These are phyloP conservation scores for Entelurus aequoreus DNA, from an alignment of 2,113 vertebrate species.

Conservation along the genomic window DNA sequence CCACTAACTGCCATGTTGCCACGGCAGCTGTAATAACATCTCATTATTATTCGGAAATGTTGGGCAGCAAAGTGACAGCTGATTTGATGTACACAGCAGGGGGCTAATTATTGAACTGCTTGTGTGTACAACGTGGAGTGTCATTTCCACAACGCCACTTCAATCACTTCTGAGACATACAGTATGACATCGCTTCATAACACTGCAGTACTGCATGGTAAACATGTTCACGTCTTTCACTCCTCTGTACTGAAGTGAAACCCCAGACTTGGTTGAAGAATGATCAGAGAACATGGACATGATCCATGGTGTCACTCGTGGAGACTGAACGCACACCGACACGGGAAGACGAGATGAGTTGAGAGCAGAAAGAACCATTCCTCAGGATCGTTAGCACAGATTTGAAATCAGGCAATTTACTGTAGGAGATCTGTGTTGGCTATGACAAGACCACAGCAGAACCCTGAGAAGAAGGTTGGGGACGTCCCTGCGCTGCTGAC, in stretches of 20 bases:
- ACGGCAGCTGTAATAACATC: constrained; percentile 10
- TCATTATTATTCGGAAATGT: constrained; percentile 18
- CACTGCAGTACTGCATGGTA: neutral
- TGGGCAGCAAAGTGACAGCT: neutral
- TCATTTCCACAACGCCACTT: too few relatives aligned
- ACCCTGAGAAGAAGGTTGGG: too few relatives aligned
- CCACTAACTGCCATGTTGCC: constrained; percentile 7
- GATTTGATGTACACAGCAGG: constrained; percentile 3
- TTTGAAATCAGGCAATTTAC: too few relatives aligned
- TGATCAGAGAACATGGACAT: neutral
- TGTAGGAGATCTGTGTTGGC: too few relatives aligned
- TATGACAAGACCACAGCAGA: too few relatives aligned
- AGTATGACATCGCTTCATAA: too few relatives aligned
- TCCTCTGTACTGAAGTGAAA: neutral
- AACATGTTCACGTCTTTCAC: neutral
- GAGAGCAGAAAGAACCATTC: too few relatives aligned
- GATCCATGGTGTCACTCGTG: neutral
- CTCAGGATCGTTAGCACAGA: too few relatives aligned
- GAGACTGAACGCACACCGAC: neutral
- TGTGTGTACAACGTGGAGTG: too few relatives aligned
- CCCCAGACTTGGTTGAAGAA: neutral
- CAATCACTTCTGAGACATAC: too few relatives aligned
- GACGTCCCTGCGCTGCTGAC: too few relatives aligned
- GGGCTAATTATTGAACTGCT: neutral
- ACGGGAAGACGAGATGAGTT: neutral